phyloP scores from a whole-genome alignment of 1,140 invertebrate genomes.

The Drosophila pallidifrons region DNA sequence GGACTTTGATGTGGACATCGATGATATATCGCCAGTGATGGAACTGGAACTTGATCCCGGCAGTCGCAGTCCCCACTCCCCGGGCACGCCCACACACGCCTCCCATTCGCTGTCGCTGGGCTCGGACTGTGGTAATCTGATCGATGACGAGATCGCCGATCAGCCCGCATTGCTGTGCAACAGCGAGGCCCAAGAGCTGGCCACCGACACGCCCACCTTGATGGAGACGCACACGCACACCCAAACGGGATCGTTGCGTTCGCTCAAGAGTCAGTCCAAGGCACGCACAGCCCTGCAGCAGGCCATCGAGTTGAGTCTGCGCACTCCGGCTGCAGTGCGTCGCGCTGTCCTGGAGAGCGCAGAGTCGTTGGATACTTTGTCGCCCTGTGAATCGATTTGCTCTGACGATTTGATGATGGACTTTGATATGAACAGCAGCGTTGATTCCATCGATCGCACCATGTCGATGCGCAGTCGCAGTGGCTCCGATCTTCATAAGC shows the following conservation, averaged over 20 bases:
- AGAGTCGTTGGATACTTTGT: conserved; percentile 90
- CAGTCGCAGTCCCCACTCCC: conserved; percentile 86
- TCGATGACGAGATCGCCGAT: conserved; percentile 96
- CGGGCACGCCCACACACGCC: conserved; percentile 91
- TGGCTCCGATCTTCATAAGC: conserved; percentile 85
- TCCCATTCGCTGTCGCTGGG: conserved; percentile 90
- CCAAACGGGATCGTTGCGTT: conserved; percentile 71
- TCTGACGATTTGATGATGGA: conserved; percentile 94
- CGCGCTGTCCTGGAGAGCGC: conserved; percentile 86
- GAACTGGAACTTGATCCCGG: conserved; percentile 67
- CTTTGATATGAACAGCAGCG: conserved; percentile 91
- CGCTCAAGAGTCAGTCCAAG: conserved; percentile 76
- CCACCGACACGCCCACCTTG: conserved; percentile 77
- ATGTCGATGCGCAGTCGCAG: conserved; percentile 78
- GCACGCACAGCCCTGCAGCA: conserved; percentile 74
- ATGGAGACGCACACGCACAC: conserved; percentile 73
- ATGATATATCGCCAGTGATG: conserved; percentile 80
- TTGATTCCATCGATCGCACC: conserved; percentile 88
- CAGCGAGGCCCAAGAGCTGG: conserved; percentile 69
- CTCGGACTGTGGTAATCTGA: conserved; percentile 89
- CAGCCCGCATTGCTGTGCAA: conserved; percentile 93
- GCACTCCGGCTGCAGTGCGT: conserved; percentile 75
- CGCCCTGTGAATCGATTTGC: conserved; percentile 91
- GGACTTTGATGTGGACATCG: conserved; percentile 75
- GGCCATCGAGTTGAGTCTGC: conserved; percentile 82